Base-by-base conservation (phyloP, 1,140 invertebrate species). In the Caenorhabditis inopinata region DNA sequence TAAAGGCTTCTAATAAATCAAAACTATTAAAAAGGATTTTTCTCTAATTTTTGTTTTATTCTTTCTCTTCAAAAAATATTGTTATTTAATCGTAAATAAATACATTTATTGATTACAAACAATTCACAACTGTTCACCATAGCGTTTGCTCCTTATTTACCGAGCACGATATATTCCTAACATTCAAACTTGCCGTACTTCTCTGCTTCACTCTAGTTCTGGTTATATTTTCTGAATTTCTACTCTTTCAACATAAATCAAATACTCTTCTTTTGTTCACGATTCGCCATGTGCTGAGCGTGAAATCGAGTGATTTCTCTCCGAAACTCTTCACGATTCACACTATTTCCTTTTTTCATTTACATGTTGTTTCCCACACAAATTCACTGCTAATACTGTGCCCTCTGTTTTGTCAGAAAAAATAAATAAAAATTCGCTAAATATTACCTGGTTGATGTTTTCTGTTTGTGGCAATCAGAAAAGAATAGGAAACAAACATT, bases 281-380 rank as follows among this genome's bases (percentile, higher is more conserved):
- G 58, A 68, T 68, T 32, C 38, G 32, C 32, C 58, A n/a, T 38
- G 58, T 68, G 58, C 18, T 79, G 51, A 29, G 18, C 78, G 18
- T 49, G 78, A 42, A 79, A 74, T 75, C 76, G 23, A 42, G 29
- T 73, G 42, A 25, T 47, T 48, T 49, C 18, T 23, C 42, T 79
- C 27, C 48, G 21, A 16, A 25, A 11, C 73, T 75, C 73, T 75
- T 21, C 23, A 75, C 25, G 42, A 2, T 47, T 32, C 16, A 75
- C 27, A 35, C 29, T 77, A 14, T 77, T 32, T 53, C 74, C 2
- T 38, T 27, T 32, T 12, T 6, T 38, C 5, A 35, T 45, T 25
- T 38, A 16, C 35, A 32, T 62, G 29, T 32, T 16, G 18, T 32
- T 29, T 16, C 32, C 58, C 9, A 23, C 6, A 38, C 16, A 38